phyloP scores from a whole-genome alignment of 2,113 vertebrate species.

The Muntiacus reevesi region DNA sequence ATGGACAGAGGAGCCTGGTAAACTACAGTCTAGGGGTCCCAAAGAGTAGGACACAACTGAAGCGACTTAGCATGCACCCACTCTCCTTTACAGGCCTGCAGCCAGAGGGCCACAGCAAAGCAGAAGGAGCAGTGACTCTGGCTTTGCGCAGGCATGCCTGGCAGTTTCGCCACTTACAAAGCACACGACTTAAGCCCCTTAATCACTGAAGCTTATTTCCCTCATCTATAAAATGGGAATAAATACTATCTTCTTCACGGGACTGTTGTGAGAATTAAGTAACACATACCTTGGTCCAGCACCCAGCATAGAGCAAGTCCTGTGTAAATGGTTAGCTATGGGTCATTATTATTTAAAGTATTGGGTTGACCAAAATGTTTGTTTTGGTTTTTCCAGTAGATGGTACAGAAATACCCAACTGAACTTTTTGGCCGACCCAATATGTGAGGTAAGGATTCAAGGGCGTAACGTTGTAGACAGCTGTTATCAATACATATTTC shows the following conservation, averaged over 20 bases:
- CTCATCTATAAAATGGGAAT: not conserved
- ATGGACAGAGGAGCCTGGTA: not conserved
- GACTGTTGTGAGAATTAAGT: not conserved
- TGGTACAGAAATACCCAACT: not conserved
- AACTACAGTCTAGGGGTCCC: not conserved
- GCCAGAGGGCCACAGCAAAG: not conserved
- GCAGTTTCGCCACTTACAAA: not conserved
- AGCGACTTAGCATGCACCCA: not conserved
- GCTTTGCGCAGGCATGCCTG: not conserved
- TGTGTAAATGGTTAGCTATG: not conserved
- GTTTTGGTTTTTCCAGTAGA: not conserved
- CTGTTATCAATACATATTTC: not conserved
- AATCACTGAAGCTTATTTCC: not conserved
- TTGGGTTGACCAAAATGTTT: not conserved
- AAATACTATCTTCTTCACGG: not conserved
- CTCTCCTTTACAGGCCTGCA: not conserved
- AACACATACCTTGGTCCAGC: not conserved
- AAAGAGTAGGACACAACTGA: not conserved
- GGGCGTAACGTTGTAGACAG: not conserved
- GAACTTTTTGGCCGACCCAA: not conserved
- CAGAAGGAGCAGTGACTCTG: not conserved
- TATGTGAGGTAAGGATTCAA: not conserved
- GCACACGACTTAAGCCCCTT: not conserved
- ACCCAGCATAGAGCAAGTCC: not conserved
- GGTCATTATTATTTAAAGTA: not conserved